phyloP scores from a whole-genome alignment of 2,797 vertebrate species.

The Crocodylus rhombifer region DNA sequence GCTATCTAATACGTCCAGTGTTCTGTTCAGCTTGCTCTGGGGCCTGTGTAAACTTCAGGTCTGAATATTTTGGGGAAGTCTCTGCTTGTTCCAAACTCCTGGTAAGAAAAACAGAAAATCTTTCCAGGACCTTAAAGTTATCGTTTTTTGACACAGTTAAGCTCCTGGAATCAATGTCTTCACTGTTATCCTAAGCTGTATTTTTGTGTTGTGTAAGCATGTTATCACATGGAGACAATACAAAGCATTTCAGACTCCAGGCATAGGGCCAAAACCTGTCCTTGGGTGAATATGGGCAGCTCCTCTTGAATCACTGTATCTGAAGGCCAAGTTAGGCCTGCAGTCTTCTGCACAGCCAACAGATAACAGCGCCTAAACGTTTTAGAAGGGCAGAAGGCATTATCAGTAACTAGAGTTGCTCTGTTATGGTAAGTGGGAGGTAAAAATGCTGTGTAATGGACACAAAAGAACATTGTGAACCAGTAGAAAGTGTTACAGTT shows the following conservation, averaged over 20 bases:
- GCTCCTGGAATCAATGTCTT: conserved; percentile 45
- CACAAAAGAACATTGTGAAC: not conserved
- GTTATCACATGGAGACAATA: conserved; percentile 60
- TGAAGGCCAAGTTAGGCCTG: conserved; percentile 47
- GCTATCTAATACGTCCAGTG: not conserved
- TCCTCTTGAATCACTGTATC: conserved; percentile 59
- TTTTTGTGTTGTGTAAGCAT: conserved; percentile 37
- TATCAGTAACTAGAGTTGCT: conserved; percentile 28
- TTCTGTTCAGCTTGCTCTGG: not conserved
- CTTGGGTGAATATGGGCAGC: conserved; percentile 53
- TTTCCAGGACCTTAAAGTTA: conserved; percentile 13
- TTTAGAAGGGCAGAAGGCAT: conserved; percentile 29
- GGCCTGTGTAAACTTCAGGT: not conserved
- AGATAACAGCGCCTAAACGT: not conserved
- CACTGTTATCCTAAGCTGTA: conserved; percentile 46
- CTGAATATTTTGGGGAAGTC: not conserved
- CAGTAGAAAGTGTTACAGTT: not conserved
- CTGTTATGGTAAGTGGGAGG: not conserved
- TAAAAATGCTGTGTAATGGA: conserved; percentile 9
- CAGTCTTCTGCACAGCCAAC: conserved; percentile 6
- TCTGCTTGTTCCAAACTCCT: not conserved
- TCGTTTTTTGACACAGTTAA: conserved; percentile 15
- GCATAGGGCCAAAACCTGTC: conserved; percentile 60
- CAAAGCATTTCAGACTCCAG: conserved; percentile 51
- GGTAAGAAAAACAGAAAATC: not conserved